A percentile compares a stretch with the other conserved stretches of the same genome.
These are phyloP conservation scores for Rhincodon typus DNA, from an alignment of 2,797 vertebrate species.

Conservation along the genomic window DNA sequence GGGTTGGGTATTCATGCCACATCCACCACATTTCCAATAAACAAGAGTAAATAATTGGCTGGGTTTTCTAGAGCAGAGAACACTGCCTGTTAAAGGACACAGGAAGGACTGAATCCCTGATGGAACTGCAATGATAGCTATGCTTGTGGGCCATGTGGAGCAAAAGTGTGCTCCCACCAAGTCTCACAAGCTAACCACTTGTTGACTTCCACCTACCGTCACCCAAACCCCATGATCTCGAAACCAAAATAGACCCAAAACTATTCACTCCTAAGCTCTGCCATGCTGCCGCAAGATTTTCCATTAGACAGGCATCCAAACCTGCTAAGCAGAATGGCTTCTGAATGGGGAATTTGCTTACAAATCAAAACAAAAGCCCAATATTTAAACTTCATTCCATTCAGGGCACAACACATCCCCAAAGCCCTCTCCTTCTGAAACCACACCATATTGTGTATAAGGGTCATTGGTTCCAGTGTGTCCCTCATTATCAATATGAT, in stretches of 20 bases:
- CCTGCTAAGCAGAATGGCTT: background rate
- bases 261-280: background rate
- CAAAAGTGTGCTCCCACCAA: background rate
- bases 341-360: background rate
- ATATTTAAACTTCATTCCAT: background rate
- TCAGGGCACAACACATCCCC: background rate
- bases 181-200: background rate
- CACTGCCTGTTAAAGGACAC: background rate
- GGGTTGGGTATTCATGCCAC: no score
- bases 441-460: no score
- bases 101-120: background rate
- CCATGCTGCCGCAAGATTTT: background rate
- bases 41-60: background rate
- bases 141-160: background rate
- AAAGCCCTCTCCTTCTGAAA: no score
- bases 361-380: background rate
- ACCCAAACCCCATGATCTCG: no score
- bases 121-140: background rate
- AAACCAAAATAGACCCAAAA: background rate
- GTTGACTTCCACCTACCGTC: background rate
- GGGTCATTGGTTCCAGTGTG: background rate
- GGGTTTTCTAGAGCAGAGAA: background rate
- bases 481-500: no score
- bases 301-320: background rate
- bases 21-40: no score